A percentile compares a stretch with the other conserved stretches of the same genome.
Evolutionary conservation across 2,888 invertebrate genomes (phyloP).

Genomic region (Tetragonula carbonaria): DNA sequence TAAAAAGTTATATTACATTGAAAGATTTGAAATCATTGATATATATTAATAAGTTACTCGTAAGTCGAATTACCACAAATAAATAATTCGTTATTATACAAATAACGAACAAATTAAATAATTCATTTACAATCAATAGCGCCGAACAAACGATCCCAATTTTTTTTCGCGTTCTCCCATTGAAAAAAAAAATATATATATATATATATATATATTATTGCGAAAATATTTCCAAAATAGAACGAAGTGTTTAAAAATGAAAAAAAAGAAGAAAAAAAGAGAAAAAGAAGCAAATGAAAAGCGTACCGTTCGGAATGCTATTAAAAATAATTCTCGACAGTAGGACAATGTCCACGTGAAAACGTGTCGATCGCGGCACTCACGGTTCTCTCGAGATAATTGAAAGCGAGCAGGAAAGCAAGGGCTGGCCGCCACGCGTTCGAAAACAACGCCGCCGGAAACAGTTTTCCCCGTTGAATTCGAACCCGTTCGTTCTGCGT

Average conservation of each 20-base stretch:
- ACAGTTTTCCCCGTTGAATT: constrained; percentile 1
- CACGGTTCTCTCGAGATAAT: constrained; percentile 10
- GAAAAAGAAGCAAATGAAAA: background rate
- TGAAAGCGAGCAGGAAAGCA: constrained; percentile 7
- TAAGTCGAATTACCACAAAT: no score
- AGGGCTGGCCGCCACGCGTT: background rate
- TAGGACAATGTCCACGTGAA: background rate
- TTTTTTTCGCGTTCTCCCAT: no score
- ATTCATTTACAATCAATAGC: no score
- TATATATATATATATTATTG: background rate
- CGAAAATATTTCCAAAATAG: background rate
- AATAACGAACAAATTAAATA: no score
- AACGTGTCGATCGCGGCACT: background rate
- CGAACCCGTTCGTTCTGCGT: background rate
- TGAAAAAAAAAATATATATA: no score
- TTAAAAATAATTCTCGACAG: background rate
- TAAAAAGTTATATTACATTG: no score
- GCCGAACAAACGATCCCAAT: background rate
- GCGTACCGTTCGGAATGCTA: background rate
- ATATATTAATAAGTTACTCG: no score
- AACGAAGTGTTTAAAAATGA: background rate
- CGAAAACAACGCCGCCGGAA: constrained; percentile 8
- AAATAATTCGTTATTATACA: no score
- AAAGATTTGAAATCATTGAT: no score
- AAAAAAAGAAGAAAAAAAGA: no score